These are phyloP conservation scores for Microhierax caerulescens DNA, from an alignment of 2,797 vertebrate genomes.

Conservation along the genomic window DNA sequence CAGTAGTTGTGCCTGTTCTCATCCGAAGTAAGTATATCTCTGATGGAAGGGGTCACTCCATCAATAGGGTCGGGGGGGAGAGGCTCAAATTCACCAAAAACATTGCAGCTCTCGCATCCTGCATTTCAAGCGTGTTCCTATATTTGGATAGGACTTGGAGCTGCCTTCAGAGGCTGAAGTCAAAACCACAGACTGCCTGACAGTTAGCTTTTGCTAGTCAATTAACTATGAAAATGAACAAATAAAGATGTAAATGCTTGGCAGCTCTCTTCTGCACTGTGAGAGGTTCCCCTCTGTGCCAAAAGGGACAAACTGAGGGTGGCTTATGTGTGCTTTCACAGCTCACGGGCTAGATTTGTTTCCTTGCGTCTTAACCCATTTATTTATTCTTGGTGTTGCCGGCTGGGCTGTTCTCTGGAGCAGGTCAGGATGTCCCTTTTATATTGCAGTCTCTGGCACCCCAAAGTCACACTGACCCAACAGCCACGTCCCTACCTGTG, in stretches of 20 bases:
- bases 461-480: background rate
- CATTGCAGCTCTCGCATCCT: background rate
- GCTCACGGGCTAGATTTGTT: accelerated
- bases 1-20: constrained; percentile 75
- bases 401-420: background rate
- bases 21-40: constrained; percentile 71
- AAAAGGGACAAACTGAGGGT: background rate
- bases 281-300: background rate
- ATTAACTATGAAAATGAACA: background rate
- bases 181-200: background rate
- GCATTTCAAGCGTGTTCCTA: background rate
- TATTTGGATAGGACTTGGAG: background rate
- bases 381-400: background rate
- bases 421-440: background rate
- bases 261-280: background rate
- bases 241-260: background rate
- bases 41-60: background rate
- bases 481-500: background rate
- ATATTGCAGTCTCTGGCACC: background rate
- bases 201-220: background rate
- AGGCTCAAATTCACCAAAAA: background rate
- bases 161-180: background rate
- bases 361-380: background rate
- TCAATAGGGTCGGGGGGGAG: background rate
- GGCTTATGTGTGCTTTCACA: background rate